Evolutionary conservation across 2,888 invertebrate species (phyloP), one percentile per base, ranked within the genome.

Genomic region (Drosophila antonietae): DNA sequence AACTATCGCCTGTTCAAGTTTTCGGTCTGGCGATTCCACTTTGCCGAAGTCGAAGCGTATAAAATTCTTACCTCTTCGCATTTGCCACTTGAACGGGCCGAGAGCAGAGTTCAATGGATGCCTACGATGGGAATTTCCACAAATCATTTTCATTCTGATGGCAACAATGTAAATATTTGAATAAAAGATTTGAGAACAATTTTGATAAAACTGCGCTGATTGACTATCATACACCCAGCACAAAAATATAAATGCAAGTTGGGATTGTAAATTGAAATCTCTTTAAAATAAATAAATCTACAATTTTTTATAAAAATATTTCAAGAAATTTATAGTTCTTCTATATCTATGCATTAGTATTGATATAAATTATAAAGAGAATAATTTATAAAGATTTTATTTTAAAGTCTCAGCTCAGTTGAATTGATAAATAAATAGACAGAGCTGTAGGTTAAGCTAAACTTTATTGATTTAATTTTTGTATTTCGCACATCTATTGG

Each of bases 21-120:
- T 72, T 73, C 68, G 65, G 79, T 81, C 82, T 80, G 77, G 59
- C 64, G 49, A 31, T 44, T 72, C 70, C 74, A 73, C 70, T 82
- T 73, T 63, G 61, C 55, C 70, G 7, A 66, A 86, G 78, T 86
- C 66, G 60, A 72, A 78, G 77, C 73, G 75, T 75, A 79, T 80
- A 73, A 77, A 81, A 53, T 8, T 68, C 52, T 56, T 58, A 66
- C 55, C 60, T 72, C 70, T 39, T 8, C n/a, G 66, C 49, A 46
- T 33, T 49, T 41, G 23, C 23, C 64, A 39, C 58, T 58, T 7
- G 33, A 55, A 43, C 7, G 35, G 18, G 4, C 8, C 14, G 10
- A 1, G 15, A n/a, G n/a, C 15, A 2, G 28, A 31, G 18, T 14
- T 15, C 3, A 14, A 33, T 43, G 44, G 12, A 10, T 15, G 43